These are phyloP conservation scores for Panurus biarmicus DNA, from an alignment of 2,113 vertebrate genomes.

Conservation along the genomic window DNA sequence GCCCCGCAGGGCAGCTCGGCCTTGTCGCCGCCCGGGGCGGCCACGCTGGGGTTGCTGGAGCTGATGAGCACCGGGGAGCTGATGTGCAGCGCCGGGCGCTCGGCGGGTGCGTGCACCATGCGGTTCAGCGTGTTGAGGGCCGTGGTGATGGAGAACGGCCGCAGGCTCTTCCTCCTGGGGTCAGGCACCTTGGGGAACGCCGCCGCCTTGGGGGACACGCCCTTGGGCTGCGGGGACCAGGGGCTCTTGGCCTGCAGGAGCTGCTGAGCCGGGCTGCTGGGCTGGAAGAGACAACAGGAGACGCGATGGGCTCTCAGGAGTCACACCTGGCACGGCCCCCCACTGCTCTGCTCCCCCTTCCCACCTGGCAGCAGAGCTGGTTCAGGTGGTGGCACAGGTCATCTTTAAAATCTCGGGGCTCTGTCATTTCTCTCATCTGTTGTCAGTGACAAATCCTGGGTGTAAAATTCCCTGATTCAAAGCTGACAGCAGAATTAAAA, in stretches of 20 bases:
- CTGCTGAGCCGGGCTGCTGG: slow-evolving; percentile 75
- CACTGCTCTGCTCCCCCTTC: background rate
- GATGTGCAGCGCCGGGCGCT: slow-evolving; percentile 63
- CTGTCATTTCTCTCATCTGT: background rate
- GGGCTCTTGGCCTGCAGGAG: slow-evolving; percentile 76
- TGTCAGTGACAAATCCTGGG: background rate
- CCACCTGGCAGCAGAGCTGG: background rate
- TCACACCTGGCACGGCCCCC: accelerated
- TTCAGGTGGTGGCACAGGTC: accelerated
- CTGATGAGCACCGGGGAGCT: slow-evolving; percentile 73
- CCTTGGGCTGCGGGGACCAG: slow-evolving; percentile 42
- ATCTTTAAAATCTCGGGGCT: background rate
- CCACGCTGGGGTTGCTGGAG: slow-evolving; percentile 74
- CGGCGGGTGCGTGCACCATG: slow-evolving; percentile 64
- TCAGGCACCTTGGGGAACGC: slow-evolving; percentile 63
- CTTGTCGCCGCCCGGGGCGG: slow-evolving; percentile 59
- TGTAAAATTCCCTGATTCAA: background rate
- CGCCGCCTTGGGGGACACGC: slow-evolving; percentile 23
- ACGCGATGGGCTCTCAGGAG: accelerated
- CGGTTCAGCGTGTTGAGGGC: slow-evolving; percentile 76
- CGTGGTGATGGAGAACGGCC: slow-evolving; percentile 74
- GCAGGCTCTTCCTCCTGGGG: slow-evolving; percentile 65
- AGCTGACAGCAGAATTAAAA: background rate
- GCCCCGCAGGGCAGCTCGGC: slow-evolving; percentile 41
- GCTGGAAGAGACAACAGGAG: slow-evolving; percentile 67